Conservation (phyloP, 2,113 vertebrate genomes). For the Oreochromis tanganicae region DNA sequence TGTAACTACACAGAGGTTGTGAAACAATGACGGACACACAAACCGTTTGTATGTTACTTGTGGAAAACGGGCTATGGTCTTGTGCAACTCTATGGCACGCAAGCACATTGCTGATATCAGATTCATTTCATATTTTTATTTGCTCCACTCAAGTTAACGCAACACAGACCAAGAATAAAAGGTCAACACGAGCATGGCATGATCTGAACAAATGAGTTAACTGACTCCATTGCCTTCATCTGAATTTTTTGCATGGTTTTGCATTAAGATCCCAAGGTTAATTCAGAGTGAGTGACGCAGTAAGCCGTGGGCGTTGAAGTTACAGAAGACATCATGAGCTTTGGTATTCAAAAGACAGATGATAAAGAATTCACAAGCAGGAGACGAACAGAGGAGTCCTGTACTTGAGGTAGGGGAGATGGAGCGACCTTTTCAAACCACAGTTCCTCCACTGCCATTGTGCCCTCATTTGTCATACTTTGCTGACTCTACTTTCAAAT, state of each 20-base stretch:
- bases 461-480: conserved; percentile 56
- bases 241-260: background rate
- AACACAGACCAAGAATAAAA: background rate
- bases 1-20: background rate
- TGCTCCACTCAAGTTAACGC: background rate
- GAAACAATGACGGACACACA: background rate
- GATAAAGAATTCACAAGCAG: conserved; percentile 21
- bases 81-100: background rate
- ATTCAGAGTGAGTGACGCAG: background rate
- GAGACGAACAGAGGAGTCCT: conserved; percentile 2
- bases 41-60: background rate
- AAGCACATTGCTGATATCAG: background rate
- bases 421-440: conserved; percentile 46
- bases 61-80: background rate
- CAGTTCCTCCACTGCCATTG: background rate
- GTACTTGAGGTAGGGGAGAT: conserved; percentile 19
- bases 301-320: background rate
- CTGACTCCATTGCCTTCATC: background rate
- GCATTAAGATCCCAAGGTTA: background rate
- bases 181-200: background rate
- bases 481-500: conserved; percentile 40
- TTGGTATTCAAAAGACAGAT: conserved; percentile 27
- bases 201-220: background rate
- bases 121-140: background rate
- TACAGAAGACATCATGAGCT: background rate